Conservation (phyloP, 2,888 invertebrate genomes). For the Drosophila eohydei region DNA sequence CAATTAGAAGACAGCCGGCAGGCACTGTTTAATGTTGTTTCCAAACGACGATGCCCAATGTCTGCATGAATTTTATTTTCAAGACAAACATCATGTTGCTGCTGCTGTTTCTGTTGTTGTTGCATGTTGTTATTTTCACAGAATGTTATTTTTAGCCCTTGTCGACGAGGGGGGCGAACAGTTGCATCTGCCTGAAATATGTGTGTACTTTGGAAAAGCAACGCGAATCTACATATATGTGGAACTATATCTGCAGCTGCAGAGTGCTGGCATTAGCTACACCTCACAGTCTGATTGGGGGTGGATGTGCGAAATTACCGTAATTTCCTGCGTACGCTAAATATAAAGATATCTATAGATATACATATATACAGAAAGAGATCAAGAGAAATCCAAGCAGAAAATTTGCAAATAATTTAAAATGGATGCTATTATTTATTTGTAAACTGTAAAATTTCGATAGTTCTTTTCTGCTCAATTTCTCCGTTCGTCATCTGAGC, state of each 20-base stretch:
- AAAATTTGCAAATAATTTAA: constrained; percentile 30
- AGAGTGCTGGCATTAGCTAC: constrained; percentile 1
- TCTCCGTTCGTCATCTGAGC: constrained; percentile 58
- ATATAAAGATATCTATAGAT: constrained; percentile 6
- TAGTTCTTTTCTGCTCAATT: constrained; percentile 59
- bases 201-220: constrained; percentile 48
- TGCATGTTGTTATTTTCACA: constrained; percentile 37
- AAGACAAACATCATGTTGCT: constrained; percentile 31
- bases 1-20: constrained; percentile 71
- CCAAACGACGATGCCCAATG: constrained; percentile 54
- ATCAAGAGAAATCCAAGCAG: constrained; percentile 6
- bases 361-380: not conserved
- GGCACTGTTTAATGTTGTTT: constrained; percentile 51
- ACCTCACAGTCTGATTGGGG: constrained; percentile 2
- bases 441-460: constrained; percentile 75
- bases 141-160: constrained; percentile 62
- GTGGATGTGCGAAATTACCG: constrained; percentile 55
- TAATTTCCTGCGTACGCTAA: constrained; percentile 62
- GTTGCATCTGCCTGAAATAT: constrained; percentile 22
- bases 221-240: constrained; percentile 6
- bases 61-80: constrained; percentile 33
- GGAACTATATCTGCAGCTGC: not conserved
- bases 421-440: constrained; percentile 75
- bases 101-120: constrained; percentile 27
- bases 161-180: constrained; percentile 38